Base-by-base conservation (phyloP, 1,140 invertebrate genomes). In the Pissodes strobi region DNA sequence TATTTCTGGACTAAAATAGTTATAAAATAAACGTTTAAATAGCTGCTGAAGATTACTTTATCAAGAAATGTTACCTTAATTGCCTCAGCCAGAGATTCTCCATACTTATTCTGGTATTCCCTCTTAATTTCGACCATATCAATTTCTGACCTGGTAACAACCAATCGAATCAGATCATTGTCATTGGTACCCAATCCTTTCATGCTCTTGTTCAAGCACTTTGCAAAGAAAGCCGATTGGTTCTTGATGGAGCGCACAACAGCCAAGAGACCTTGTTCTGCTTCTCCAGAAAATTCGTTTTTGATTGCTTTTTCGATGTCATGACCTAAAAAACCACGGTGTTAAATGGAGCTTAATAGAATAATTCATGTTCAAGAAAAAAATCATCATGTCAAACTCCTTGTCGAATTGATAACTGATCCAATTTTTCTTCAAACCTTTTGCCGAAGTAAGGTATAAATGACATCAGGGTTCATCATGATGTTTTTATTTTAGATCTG, bases 51-150 rank as follows among this genome's bases (percentile, higher is more conserved):
- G n/a, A n/a, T n/a, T n/a, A n/a, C n/a, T n/a, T n/a, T n/a, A n/a
- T n/a, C n/a, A n/a, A n/a, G n/a, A n/a, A n/a, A n/a, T n/a, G n/a
- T 82, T 80, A 93, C 91, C 79, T 88, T 86, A 53, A 97, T 92
- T 76, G 88, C 89, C 72, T 86, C 88, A 69, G 87, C 88, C 49
- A 97, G 81, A 1, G 89, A 84, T 74, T 92, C 90, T 19, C 88
- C 90, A 75, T 93, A 95, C 71, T 88, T 84, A 34, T 81, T 81
- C 74, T 90, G 83, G 79, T 91, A 95, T 58, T 89, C 85, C 15
- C 88, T 85, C 72, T 94, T 94, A 65, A 97, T 93, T 68, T 93
- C 88, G 0, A 84, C 88, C 78, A 96, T 82, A 81, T 97, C 94
- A 45, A 95, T 87, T 84, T 97, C 94, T 70, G 87, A 90, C 60